A percentile compares a stretch with the other conserved stretches of the same genome.
Evolutionary conservation across 2,113 vertebrate species (phyloP).

Genomic region (Manacus vitellinus): DNA sequence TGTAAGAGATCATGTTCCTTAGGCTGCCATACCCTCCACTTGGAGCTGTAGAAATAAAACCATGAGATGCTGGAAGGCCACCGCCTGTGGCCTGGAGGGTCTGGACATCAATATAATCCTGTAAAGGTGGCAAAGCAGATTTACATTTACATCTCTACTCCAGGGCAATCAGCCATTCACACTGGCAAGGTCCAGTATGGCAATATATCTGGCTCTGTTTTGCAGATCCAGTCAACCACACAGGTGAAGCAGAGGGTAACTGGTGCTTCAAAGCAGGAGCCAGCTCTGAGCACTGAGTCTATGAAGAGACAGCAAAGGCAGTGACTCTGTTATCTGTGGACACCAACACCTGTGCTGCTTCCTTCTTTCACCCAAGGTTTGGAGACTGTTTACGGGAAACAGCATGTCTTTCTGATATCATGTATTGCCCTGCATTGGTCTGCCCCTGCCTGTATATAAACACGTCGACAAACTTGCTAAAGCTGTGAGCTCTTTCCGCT

Average conservation of each 20-base stretch:
- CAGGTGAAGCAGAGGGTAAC: not conserved
- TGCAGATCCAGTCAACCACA: not conserved
- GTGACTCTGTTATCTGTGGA: not conserved
- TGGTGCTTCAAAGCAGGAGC: not conserved
- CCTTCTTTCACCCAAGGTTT: not conserved
- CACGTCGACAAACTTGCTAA: not conserved
- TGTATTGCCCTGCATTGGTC: not conserved
- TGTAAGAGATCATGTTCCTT: not conserved
- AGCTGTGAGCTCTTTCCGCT: not conserved
- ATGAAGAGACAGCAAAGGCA: not conserved
- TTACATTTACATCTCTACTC: not conserved
- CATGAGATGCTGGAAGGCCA: not conserved
- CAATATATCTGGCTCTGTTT: not conserved
- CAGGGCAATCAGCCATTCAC: not conserved
- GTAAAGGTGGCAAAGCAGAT: not conserved
- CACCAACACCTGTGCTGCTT: not conserved
- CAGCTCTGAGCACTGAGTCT: rapidly evolving
- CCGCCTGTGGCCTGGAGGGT: rapidly evolving
- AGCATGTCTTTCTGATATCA: not conserved
- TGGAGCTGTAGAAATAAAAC: not conserved
- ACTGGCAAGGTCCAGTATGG: not conserved
- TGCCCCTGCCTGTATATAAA: not conserved
- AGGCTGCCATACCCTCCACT: not conserved
- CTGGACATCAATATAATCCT: not conserved
- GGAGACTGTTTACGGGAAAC: not conserved